Conservation (phyloP, 2,888 invertebrate genomes). For the Parasteatoda lunata region DNA sequence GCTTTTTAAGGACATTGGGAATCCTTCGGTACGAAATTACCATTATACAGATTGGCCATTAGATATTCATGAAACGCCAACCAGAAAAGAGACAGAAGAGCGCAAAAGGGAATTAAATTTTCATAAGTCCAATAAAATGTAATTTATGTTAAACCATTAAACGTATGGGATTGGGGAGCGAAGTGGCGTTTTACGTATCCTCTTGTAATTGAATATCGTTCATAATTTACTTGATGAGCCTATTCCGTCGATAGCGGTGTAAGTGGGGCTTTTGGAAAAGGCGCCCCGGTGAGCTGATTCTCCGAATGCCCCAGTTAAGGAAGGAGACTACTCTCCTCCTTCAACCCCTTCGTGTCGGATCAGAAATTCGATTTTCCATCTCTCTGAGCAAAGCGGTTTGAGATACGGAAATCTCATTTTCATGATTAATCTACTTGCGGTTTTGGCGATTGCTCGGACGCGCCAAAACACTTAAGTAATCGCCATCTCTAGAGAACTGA, state of each 20-base stretch:
- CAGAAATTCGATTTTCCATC: constrained; percentile 67
- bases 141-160: constrained; percentile 69
- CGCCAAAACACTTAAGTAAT: constrained; percentile 4
- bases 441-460: constrained; percentile 25
- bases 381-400: constrained; percentile 34
- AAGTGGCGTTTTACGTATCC: constrained; percentile 40
- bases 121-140: constrained; percentile 69
- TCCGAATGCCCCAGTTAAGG: constrained; percentile 34
- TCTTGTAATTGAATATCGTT: constrained; percentile 68
- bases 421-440: constrained; percentile 52
- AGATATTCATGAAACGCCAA: constrained; percentile 57
- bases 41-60: constrained; percentile 67
- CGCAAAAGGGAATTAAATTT: constrained; percentile 65
- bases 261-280: constrained; percentile 33
- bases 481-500: constrained; percentile 11
- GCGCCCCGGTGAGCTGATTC: constrained; percentile 3
- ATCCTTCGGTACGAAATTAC: constrained; percentile 39
- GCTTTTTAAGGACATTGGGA: constrained; percentile 33
- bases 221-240: constrained; percentile 69
- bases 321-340: background rate
- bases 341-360: constrained; percentile 19
- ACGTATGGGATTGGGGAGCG: constrained; percentile 53
- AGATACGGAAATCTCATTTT: constrained; percentile 14
- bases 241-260: constrained; percentile 47
- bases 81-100: constrained; percentile 21